phyloP scores from a whole-genome alignment of 2,888 invertebrate species.

The Phytoseiulus persimilis region DNA sequence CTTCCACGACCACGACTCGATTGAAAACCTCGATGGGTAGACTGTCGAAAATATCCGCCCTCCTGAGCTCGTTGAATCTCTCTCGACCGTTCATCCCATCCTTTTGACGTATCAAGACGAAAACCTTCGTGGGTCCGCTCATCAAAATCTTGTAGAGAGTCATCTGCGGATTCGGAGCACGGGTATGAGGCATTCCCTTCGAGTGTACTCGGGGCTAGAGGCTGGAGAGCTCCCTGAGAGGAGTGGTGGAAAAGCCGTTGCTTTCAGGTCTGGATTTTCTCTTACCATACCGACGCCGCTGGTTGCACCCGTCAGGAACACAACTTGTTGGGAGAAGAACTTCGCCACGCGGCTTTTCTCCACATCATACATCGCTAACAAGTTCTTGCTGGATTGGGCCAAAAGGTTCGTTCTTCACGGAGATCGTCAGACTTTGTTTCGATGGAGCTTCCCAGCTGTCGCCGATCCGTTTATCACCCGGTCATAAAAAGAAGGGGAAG shows the following conservation, averaged over 20 bases:
- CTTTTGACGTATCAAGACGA: not conserved
- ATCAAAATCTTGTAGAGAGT: not conserved
- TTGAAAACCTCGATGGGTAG: not conserved
- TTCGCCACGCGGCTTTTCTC: not conserved
- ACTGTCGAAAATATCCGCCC: constrained; percentile 13
- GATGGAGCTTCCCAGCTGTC: too few relatives aligned
- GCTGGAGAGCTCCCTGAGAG: too few relatives aligned
- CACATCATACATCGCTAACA: not conserved
- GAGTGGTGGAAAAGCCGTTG: too few relatives aligned
- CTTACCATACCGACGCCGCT: not conserved
- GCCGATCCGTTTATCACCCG: too few relatives aligned
- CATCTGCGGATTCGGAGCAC: not conserved
- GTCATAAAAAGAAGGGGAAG: too few relatives aligned
- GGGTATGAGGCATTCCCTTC: not conserved
- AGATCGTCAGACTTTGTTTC: too few relatives aligned
- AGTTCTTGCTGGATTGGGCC: not conserved
- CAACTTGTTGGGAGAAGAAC: constrained; percentile 10
- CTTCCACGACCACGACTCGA: not conserved
- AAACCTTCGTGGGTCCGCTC: not conserved
- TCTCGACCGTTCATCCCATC: not conserved
- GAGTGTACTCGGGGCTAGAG: too few relatives aligned
- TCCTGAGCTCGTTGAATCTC: not conserved
- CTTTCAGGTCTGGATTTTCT: not conserved
- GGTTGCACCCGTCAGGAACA: constrained; percentile 10
- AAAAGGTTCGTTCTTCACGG: not conserved